phyloP scores from a whole-genome alignment of 2,888 invertebrate species.

The Siphonodentalium dalli region DNA sequence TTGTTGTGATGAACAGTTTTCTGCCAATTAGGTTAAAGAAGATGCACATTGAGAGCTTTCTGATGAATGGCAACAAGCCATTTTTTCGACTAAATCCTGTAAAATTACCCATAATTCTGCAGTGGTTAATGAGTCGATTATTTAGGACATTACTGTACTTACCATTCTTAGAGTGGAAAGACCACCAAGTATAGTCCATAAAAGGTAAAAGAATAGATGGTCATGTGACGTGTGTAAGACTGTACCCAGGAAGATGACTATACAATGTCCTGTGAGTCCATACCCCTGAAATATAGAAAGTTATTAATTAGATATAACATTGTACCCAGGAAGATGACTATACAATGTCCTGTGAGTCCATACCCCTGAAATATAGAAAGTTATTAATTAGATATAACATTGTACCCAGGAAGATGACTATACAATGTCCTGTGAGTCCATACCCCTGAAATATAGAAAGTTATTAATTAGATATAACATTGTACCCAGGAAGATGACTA shows the following conservation, averaged over 20 bases:
- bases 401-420: too few species aligned
- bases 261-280: constrained; percentile 66
- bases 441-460: too few species aligned
- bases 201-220: constrained; percentile 66
- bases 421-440: too few species aligned
- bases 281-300: constrained; percentile 68
- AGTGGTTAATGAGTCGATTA: too few species aligned
- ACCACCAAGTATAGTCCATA: constrained; percentile 65
- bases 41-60: too few species aligned
- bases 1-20: background rate
- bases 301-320: too few species aligned
- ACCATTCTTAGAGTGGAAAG: constrained; percentile 66
- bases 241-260: constrained; percentile 65
- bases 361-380: constrained; percentile 68
- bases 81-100: too few species aligned
- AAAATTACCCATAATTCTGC: too few species aligned
- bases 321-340: constrained; percentile 65
- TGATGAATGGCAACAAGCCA: too few species aligned
- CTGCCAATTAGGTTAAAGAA: background rate
- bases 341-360: constrained; percentile 66
- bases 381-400: too few species aligned
- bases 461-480: too few species aligned
- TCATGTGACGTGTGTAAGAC: constrained; percentile 66
- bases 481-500: too few species aligned
- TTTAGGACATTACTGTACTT: constrained; percentile 17